These are phyloP conservation scores for Latrodectus geometricus DNA, from an alignment of 1,140 invertebrate species.

Conservation along the genomic window DNA sequence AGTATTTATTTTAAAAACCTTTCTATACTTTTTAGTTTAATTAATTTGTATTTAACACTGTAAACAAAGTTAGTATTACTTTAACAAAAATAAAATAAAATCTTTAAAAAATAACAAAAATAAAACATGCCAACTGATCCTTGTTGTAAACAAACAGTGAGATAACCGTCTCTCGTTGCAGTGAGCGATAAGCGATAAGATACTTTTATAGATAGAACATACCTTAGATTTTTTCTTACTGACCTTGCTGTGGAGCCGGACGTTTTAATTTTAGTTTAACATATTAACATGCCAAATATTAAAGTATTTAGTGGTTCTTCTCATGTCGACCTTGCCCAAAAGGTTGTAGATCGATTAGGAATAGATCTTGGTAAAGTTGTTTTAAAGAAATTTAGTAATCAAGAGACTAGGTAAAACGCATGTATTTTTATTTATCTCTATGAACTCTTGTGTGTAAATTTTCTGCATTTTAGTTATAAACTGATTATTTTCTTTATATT, in stretches of 20 bases:
- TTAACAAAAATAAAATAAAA: too few relatives aligned
- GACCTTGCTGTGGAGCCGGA: slow-evolving; percentile 28
- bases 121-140: too few relatives aligned
- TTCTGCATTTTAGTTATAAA: too few relatives aligned
- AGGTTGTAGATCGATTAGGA: slow-evolving; percentile 92
- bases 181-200: not conserved
- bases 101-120: too few relatives aligned
- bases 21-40: too few relatives aligned
- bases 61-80: too few relatives aligned
- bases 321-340: slow-evolving; percentile 93
- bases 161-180: not conserved
- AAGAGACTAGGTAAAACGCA: slow-evolving; percentile 93
- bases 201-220: slow-evolving; percentile 6
- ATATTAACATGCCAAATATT: slow-evolving; percentile 88
- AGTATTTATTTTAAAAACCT: too few relatives aligned
- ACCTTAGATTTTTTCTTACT: slow-evolving; percentile 8
- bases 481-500: too few relatives aligned
- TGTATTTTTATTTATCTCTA: too few relatives aligned
- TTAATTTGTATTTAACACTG: too few relatives aligned
- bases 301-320: slow-evolving; percentile 98
- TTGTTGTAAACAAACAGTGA: slow-evolving; percentile 37
- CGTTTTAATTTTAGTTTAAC: slow-evolving; percentile 1
- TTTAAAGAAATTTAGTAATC: slow-evolving; percentile 98
- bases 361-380: slow-evolving; percentile 75
- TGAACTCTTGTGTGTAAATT: too few relatives aligned